phyloP scores from a whole-genome alignment of 2,797 vertebrate species.

The Melanotaenia parkinsoni region DNA sequence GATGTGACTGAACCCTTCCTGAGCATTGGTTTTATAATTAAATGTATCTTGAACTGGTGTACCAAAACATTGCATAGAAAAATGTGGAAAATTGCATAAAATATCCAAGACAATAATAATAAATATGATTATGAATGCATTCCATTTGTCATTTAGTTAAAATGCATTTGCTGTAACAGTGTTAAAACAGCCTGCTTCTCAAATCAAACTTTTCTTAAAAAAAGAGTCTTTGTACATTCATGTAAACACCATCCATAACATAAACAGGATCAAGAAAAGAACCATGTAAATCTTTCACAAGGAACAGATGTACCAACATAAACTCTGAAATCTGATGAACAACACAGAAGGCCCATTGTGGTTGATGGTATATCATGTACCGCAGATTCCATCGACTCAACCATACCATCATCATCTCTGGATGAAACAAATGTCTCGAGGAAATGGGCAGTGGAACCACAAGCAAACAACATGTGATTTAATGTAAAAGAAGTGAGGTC shows the following conservation, averaged over 20 bases:
- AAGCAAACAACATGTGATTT: conserved; percentile 61
- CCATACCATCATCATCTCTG: conserved; percentile 19
- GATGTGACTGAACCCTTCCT: conserved; percentile 6
- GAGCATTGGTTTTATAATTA: not conserved
- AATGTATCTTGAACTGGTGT: not conserved
- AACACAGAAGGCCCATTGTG: conserved; percentile 10
- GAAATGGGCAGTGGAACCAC: conserved; percentile 53
- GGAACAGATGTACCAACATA: not conserved
- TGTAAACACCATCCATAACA: not conserved
- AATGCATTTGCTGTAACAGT: not conserved
- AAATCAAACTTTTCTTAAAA: not conserved
- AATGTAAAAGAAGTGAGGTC: conserved; percentile 40
- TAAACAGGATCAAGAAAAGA: not conserved
- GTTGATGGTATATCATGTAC: conserved; percentile 9
- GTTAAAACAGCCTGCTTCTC: not conserved
- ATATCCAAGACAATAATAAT: no score
- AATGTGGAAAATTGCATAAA: not conserved
- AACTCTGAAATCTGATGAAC: not conserved
- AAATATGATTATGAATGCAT: not conserved
- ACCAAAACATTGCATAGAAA: not conserved
- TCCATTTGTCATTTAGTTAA: not conserved
- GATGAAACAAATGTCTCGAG: conserved; percentile 38
- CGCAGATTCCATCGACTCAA: conserved; percentile 7
- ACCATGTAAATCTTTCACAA: not conserved
- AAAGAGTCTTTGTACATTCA: not conserved